Evolutionary conservation across 2,888 invertebrate species (phyloP).

Genomic region (Beris chalybata): DNA sequence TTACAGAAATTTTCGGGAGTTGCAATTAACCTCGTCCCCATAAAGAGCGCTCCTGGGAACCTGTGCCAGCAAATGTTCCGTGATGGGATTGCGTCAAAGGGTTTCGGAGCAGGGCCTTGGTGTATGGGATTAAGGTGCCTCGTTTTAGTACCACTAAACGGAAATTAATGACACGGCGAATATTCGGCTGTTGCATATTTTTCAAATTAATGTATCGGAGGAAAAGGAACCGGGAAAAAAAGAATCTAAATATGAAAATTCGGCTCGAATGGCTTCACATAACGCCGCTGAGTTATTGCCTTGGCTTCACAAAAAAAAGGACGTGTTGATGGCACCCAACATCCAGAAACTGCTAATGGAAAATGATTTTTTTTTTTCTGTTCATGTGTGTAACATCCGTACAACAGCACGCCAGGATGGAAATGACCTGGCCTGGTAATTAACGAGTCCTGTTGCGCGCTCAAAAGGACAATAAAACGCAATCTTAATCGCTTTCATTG

Average conservation of each 20-base stretch:
- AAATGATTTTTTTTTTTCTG: constrained; percentile 9
- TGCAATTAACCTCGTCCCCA: constrained; percentile 30
- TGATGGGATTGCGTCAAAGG: constrained; percentile 1
- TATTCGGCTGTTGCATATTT: no score
- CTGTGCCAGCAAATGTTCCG: not conserved
- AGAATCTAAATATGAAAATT: no score
- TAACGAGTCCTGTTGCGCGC: constrained; percentile 31
- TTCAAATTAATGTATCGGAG: no score
- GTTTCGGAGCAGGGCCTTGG: not conserved
- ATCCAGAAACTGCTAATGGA: constrained; percentile 19
- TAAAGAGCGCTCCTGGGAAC: not conserved
- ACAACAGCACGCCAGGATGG: not conserved
- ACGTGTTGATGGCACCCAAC: no score
- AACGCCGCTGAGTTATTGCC: no score
- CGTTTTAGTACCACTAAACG: no score
- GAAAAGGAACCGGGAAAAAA: no score
- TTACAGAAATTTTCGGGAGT: constrained; percentile 27
- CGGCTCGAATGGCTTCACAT: no score
- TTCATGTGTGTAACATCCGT: not conserved
- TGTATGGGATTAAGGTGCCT: not conserved
- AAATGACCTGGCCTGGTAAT: constrained; percentile 5
- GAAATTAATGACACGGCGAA: no score
- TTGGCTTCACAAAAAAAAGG: no score
- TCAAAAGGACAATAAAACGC: constrained; percentile 29
- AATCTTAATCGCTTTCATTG: constrained; percentile 32